These are phyloP conservation scores for Alectura lathami DNA, from an alignment of 2,113 vertebrate species.

Conservation along the genomic window DNA sequence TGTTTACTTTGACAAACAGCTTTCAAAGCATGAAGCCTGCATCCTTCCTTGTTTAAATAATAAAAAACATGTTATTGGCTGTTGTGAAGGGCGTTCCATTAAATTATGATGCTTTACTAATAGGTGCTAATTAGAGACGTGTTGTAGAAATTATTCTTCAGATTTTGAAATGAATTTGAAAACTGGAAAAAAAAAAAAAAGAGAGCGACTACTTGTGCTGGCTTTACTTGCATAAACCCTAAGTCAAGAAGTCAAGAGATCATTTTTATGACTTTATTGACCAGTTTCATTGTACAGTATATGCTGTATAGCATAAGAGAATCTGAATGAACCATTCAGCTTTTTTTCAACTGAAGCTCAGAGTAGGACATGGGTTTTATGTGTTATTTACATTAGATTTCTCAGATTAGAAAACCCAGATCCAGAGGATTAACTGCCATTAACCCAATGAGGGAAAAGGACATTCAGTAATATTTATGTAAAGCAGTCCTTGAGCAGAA, in stretches of 20 bases:
- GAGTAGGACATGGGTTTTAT: background rate
- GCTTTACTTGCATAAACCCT: constrained; percentile 15
- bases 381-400: background rate
- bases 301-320: background rate
- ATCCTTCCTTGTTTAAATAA: constrained; percentile 56
- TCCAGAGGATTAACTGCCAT: background rate
- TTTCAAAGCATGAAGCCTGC: constrained; percentile 77
- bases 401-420: background rate
- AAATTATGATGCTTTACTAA: constrained; percentile 66
- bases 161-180: constrained; percentile 39
- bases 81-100: constrained; percentile 37
- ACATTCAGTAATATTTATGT: background rate
- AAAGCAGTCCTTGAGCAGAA: background rate
- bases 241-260: background rate
- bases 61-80: constrained; percentile 52
- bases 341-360: background rate
- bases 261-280: background rate
- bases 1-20: constrained; percentile 58
- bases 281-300: background rate
- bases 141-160: constrained; percentile 27
- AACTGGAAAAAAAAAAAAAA: background rate
- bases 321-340: background rate
- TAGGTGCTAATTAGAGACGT: constrained; percentile 55
- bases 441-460: background rate
- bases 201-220: constrained; percentile 28